Conservation (phyloP, 1,140 invertebrate genomes). For the Atta cephalotes region DNA sequence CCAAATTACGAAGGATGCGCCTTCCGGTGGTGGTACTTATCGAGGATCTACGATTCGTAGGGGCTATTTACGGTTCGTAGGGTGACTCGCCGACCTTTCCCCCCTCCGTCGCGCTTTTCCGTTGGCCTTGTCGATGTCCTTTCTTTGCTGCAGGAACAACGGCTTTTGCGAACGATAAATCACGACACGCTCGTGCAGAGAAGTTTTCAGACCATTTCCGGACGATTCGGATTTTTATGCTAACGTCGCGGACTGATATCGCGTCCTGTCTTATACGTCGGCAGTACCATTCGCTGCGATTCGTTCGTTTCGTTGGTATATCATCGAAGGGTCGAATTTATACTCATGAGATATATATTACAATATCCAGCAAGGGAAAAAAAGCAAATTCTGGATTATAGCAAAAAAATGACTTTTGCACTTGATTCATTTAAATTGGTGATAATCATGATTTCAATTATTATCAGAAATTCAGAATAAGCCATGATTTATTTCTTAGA, state of each 20-base stretch:
- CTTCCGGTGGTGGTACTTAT: constrained; percentile 78
- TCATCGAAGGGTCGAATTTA: constrained; percentile 40
- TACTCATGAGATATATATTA: constrained; percentile 28
- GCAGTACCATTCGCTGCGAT: not conserved
- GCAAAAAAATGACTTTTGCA: not conserved
- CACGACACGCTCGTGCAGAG: constrained; percentile 71
- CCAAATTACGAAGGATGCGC: constrained; percentile 56
- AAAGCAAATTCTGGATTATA: constrained; percentile 18
- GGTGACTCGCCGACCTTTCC: constrained; percentile 70
- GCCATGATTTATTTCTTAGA: too few relatives aligned
- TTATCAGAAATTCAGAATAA: not conserved
- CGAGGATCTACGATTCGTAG: constrained; percentile 81
- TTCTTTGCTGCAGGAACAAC: constrained; percentile 66
- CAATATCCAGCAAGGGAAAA: not conserved
- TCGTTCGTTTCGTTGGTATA: constrained; percentile 21
- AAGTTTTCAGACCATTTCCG: constrained; percentile 71
- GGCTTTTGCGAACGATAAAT: constrained; percentile 76
- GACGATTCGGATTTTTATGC: constrained; percentile 80
- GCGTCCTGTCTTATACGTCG: constrained; percentile 50
- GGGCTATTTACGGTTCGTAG: constrained; percentile 82
- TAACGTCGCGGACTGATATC: constrained; percentile 71
- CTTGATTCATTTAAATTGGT: not conserved
- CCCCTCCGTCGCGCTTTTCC: constrained; percentile 67
- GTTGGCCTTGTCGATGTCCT: constrained; percentile 41
- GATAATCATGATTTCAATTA: not conserved